Base-by-base conservation (phyloP, 2,888 invertebrate species). In the Pammene aurita region DNA sequence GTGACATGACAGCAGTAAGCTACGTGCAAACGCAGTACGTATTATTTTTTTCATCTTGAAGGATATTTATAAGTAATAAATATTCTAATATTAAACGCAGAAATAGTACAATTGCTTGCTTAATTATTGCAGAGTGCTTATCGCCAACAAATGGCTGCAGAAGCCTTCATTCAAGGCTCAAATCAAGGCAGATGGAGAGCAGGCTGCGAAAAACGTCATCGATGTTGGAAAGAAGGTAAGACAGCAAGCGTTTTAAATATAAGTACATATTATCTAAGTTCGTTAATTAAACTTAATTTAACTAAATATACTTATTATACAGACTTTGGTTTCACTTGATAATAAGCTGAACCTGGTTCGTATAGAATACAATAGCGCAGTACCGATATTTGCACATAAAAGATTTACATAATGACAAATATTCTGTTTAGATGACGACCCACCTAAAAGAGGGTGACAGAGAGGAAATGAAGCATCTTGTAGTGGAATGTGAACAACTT, bases 11-110 rank as follows among this genome's bases (percentile, higher is more conserved):
- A 11, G 76, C 77, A 46, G 86, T 86, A 76, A 88, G 84, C 55
- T 84, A 81, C 66, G 74, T 90, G 2, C 84, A 89, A 72, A 80
- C 74, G 14, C 90, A 90, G 90, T 90, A 72, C 85, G 90, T 85
- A 11, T 11, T 13, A 9, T 18, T 26, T n/a, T 16, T 6, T 34
- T 34, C n/a, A n/a, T 34, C n/a, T 18, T 4, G n/a, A 14, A 46
- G 26, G 1, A 26, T 2, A 26, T n/a, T n/a, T n/a, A 26, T 4
- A 2, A 26, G 26, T 26, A 26, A 26, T 26, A 26, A 26, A 26
- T 26, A 26, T 26, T 26, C 26, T 26, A 26, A 26, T 26, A 26
- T 26, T n/a, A n/a, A 26, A 26, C 26, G 26, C 4, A 26, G 26
- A 26, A 26, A 26, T 26, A 1, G 26, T 26, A n/a, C n/a, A 26